Conservation (phyloP, 2,888 invertebrate genomes). For the Brenthis ino region DNA sequence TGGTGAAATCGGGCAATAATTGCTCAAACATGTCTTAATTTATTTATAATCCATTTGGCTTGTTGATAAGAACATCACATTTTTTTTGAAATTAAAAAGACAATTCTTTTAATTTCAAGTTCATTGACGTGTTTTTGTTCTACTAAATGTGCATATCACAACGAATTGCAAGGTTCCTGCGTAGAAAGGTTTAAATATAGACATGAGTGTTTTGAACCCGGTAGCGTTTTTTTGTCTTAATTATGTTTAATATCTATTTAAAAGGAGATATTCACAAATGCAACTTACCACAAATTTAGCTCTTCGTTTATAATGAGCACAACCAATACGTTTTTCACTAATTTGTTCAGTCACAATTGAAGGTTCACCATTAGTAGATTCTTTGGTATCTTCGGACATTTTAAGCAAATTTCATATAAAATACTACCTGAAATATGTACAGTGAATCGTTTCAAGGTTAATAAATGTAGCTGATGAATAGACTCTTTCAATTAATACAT, state of each 20-base stretch:
- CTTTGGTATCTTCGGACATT: conserved; percentile 64
- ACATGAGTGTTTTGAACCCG: conserved; percentile 50
- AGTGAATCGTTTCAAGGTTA: conserved; percentile 34
- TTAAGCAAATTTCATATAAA: conserved; percentile 40
- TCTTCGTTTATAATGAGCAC: conserved; percentile 91
- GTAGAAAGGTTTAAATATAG: conserved; percentile 63
- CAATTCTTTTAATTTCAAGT: conserved; percentile 40
- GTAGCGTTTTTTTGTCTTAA: conserved; percentile 24
- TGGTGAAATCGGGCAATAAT: no score
- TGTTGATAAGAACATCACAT: not conserved
- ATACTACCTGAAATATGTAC: conserved; percentile 22
- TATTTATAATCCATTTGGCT: not conserved
- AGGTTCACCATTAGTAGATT: conserved; percentile 51
- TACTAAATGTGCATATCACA: conserved; percentile 52
- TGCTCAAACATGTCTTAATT: no score
- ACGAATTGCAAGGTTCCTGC: conserved; percentile 49
- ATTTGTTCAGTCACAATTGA: conserved; percentile 49
- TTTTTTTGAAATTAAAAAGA: not conserved
- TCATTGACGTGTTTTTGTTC: conserved; percentile 67
- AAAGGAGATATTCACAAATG: conserved; percentile 17
- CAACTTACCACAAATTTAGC: conserved; percentile 92
- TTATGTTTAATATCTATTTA: conserved; percentile 21
- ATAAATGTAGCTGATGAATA: conserved; percentile 29
- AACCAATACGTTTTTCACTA: conserved; percentile 84
- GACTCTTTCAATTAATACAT: conserved; percentile 39